Base-by-base conservation (phyloP, 2,113 vertebrate species). In the Sinosuthora webbiana region DNA sequence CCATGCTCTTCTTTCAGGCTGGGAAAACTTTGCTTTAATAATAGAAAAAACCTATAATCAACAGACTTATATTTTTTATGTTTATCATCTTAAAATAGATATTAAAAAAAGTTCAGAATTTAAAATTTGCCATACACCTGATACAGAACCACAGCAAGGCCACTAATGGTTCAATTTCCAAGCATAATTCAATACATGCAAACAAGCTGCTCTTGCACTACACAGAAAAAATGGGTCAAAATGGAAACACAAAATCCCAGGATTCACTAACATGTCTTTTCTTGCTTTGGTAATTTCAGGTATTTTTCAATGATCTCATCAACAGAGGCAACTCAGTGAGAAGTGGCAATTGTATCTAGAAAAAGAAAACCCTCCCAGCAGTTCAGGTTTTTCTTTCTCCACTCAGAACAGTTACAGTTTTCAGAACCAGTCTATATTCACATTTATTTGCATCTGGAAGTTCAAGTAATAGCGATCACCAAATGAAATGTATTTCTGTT, bases 71-170 rank as follows among this genome's bases (percentile, higher is more conserved):
- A 88, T 85, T 94, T 95, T 95, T 93, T 93, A 90, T 47, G 76
- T 92, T 79, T 91, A 59, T 91, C 67, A 95, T 84, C 42, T 95
- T 89, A 96, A 97, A 98, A 94, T 64, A 96, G 74, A 69, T 77
- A 90, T 19, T 20, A 7, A 7, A 64, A 87, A 87, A 97, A 93
- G 67, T 21, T 52, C 49, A 95, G 75, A 95, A 88, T 93, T 96
- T 90, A 74, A 57, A 90, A 85, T 59, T 50, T 0, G 33, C 49
- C 93, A 86, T 70, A 96, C 41, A 85, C 33, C 76, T 97, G 89
- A 93, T 64, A 92, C 19, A 95, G 79, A 96, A 93, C 59, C 83
- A 96, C 42, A 94, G 77, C 18, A 89, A 83, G 79, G 60, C 74
- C 74, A 94, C 64, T 81, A 94, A 86, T 25, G 76, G 89, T 95